Evolutionary conservation across 1,140 invertebrate genomes (phyloP), one percentile per base, ranked within the genome.

Genomic region (Drosophila ficusphila): DNA sequence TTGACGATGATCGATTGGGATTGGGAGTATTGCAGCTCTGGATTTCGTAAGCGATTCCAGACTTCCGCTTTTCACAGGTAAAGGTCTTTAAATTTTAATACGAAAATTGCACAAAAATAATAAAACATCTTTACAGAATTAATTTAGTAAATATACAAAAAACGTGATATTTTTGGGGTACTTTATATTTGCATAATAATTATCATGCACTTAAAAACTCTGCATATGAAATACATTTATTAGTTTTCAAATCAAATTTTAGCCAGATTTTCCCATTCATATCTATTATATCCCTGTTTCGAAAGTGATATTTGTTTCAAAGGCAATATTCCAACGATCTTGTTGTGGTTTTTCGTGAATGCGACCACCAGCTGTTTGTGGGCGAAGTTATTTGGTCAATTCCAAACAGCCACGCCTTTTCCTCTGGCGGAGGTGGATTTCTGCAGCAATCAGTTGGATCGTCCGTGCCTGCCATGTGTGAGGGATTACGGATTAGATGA

Each of bases 401-500:
- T 14, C 1, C 25, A n/a, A 18, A 9, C 18, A 12, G 51, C 2
- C 54, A 12, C 47, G 47, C 54, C 47, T 19, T 23, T 4, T 7
- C 7, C n/a, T 6, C 7, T 23, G 11, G 4, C 1, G 14, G 6
- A 23, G 9, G 11, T 5, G 9, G 11, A 34, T 39, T 19, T 25
- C 12, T n/a, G 1, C 19, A 6, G 41, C 38, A 21, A 23, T 27
- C 31, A 44, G 14, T 25, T 12, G 12, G 8, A 18, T 19, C 41
- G 7, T 19, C 12, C n/a, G 2, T 5, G n/a, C 25, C 38, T 57
- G 72, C 36, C 75, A 82, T 75, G 47, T 71, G 70, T 49, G 48
- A 67, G 48, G 79, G 79, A 75, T 83, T 78, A 71, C 53, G 36
- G 62, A 64, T 64, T 64, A 42, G 25, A 31, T 7, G 19, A 6